These are phyloP conservation scores for Sipha flava DNA, from an alignment of 1,140 invertebrate species.

Conservation along the genomic window DNA sequence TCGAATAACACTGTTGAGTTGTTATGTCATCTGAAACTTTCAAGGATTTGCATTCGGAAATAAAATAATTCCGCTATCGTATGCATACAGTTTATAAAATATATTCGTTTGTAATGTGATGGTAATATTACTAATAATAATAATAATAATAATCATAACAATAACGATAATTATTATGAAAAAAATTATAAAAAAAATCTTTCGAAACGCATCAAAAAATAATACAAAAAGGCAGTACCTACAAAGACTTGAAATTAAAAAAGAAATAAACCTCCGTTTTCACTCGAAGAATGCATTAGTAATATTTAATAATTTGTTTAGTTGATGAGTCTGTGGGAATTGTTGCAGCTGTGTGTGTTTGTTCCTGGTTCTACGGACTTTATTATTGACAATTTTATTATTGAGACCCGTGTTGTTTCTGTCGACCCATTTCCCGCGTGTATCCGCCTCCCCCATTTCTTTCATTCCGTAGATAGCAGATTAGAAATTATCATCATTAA, in stretches of 20 bases:
- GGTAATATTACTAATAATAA: background rate
- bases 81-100: background rate
- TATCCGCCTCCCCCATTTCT: background rate
- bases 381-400: conserved; percentile 1
- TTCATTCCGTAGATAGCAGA: no score
- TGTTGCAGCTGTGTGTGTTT: background rate
- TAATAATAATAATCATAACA: background rate
- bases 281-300: background rate
- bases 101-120: background rate
- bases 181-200: background rate
- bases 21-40: background rate
- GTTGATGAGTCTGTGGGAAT: conserved; percentile 18
- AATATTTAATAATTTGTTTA: conserved; percentile 27
- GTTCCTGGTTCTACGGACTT: background rate
- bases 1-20: background rate
- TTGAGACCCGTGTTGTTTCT: background rate
- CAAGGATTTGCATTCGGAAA: background rate
- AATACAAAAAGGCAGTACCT: background rate
- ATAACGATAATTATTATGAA: background rate
- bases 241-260: background rate
- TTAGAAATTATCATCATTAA: background rate
- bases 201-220: background rate
- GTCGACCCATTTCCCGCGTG: background rate
- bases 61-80: background rate
- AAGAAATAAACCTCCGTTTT: background rate